Evolutionary conservation across 2,888 invertebrate genomes (phyloP).

Genomic region (Augochlorella aurata): DNA sequence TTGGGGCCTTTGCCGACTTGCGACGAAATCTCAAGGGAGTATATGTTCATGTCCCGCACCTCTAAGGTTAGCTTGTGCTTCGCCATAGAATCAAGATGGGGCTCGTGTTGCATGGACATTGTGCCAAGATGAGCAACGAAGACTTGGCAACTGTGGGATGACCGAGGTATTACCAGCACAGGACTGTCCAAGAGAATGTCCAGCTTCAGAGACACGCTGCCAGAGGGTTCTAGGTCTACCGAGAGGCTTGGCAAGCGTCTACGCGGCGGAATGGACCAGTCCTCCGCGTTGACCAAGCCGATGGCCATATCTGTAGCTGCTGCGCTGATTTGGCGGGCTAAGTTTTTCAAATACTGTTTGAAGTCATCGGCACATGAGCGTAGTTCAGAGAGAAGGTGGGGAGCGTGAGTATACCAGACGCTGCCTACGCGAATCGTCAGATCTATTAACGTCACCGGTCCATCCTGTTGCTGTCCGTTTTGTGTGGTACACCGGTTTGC

Average conservation of each 20-base stretch:
- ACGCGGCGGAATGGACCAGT: slow-evolving; percentile 82
- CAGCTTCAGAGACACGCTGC: slow-evolving; percentile 83
- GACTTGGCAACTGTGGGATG: slow-evolving; percentile 90
- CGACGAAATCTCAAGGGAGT: slow-evolving; percentile 86
- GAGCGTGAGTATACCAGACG: slow-evolving; percentile 96
- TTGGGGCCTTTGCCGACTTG: slow-evolving; percentile 72
- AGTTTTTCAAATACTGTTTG: slow-evolving; percentile 92
- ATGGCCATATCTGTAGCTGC: slow-evolving; percentile 97
- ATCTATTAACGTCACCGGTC: slow-evolving; percentile 75
- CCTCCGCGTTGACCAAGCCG: slow-evolving; percentile 90
- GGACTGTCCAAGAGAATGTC: slow-evolving; percentile 94
- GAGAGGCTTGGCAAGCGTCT: slow-evolving; percentile 82
- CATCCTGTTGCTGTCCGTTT: slow-evolving; percentile 42
- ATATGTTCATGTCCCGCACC: slow-evolving; percentile 93
- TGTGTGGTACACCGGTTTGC: slow-evolving; percentile 77
- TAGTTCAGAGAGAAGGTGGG: slow-evolving; percentile 92
- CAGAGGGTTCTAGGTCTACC: slow-evolving; percentile 81
- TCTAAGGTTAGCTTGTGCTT: slow-evolving; percentile 83
- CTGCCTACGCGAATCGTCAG: slow-evolving; percentile 79
- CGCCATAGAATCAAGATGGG: slow-evolving; percentile 68
- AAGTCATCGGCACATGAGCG: slow-evolving; percentile 95
- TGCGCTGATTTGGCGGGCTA: slow-evolving; percentile 92
- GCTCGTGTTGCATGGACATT: slow-evolving; percentile 85
- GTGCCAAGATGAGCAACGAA: slow-evolving; percentile 96
- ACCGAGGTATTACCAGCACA: slow-evolving; percentile 93